These are phyloP conservation scores for Zeuzera pyrina DNA, from an alignment of 2,888 invertebrate genomes.

Conservation along the genomic window DNA sequence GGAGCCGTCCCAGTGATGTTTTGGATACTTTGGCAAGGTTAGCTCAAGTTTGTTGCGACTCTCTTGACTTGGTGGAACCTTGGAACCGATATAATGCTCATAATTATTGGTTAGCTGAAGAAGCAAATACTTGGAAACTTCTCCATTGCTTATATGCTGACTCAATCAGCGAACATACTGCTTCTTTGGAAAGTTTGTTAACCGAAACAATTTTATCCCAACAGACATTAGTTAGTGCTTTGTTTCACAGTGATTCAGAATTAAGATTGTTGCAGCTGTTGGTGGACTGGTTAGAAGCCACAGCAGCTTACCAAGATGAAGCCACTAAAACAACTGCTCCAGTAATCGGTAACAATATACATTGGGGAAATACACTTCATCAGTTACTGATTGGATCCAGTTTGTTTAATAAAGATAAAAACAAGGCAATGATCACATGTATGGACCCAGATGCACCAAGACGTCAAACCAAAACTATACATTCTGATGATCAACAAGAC, in stretches of 20 bases:
- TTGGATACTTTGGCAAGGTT: constrained; percentile 76
- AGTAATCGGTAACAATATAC: constrained; percentile 75
- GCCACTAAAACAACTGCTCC: constrained; percentile 56
- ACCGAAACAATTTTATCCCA: constrained; percentile 51
- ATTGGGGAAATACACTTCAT: constrained; percentile 94
- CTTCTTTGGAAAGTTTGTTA: constrained; percentile 61
- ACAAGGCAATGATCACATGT: constrained; percentile 71
- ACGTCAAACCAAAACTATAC: constrained; percentile 83
- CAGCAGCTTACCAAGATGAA: constrained; percentile 86
- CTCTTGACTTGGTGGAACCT: constrained; percentile 66
- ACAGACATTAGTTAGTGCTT: constrained; percentile 45
- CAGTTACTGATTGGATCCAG: constrained; percentile 74
- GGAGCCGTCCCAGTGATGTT: constrained; percentile 60
- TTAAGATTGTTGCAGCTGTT: constrained; percentile 84
- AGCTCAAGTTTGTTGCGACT: constrained; percentile 76
- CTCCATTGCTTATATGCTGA: constrained; percentile 87
- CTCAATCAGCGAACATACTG: constrained; percentile 75
- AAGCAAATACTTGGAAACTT: constrained; percentile 92
- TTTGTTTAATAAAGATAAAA: constrained; percentile 60
- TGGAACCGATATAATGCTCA: constrained; percentile 63
- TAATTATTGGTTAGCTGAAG: constrained; percentile 80
- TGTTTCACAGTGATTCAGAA: constrained; percentile 67
- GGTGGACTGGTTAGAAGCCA: constrained; percentile 94
- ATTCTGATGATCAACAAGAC: constrained; percentile 91
- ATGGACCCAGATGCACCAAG: constrained; percentile 93